Evolutionary conservation across 53 echinoderm and acorn worm species (phyloP).

Genomic region (Luidia sarsii): DNA sequence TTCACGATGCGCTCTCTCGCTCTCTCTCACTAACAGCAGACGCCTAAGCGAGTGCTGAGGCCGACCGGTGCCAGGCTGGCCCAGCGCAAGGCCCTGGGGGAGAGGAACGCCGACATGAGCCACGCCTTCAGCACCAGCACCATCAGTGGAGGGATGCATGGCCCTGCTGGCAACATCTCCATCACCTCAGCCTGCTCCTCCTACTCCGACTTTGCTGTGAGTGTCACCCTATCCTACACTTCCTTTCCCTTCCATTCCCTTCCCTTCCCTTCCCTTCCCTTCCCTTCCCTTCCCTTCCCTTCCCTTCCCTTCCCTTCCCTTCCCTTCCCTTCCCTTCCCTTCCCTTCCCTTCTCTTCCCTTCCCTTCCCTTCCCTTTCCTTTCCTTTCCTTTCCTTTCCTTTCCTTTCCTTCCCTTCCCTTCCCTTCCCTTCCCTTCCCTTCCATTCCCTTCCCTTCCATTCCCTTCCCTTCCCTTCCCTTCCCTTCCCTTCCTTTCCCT

Average conservation of each 20-base stretch:
- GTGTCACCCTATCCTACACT: not conserved
- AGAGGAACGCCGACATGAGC: conserved; percentile 67
- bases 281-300: not conserved
- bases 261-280: not conserved
- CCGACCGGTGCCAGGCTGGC: conserved; percentile 64
- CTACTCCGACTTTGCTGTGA: conserved; percentile 96
- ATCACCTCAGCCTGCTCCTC: conserved; percentile 82
- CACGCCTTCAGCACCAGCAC: conserved; percentile 85
- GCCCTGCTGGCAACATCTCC: conserved; percentile 51
- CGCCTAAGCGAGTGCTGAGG: conserved; percentile 73
- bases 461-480: conserved; percentile 4
- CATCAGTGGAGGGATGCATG: conserved; percentile 55
- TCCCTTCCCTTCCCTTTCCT: conserved; percentile 1
- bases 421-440: conserved; percentile 1
- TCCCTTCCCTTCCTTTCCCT: conserved; percentile 1
- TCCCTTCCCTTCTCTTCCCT: not conserved
- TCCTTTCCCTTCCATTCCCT: too few species aligned
- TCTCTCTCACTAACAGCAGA: too few species aligned
- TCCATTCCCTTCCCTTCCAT: not conserved
- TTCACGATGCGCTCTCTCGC: too few species aligned
- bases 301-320: conserved; percentile 4
- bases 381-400: not conserved
- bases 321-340: conserved; percentile 4
- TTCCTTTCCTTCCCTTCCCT: not conserved
- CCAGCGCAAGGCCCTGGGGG: conserved; percentile 76